These are phyloP conservation scores for Melanostigma gelatinosum DNA, from an alignment of 2,113 vertebrate genomes.

Conservation along the genomic window DNA sequence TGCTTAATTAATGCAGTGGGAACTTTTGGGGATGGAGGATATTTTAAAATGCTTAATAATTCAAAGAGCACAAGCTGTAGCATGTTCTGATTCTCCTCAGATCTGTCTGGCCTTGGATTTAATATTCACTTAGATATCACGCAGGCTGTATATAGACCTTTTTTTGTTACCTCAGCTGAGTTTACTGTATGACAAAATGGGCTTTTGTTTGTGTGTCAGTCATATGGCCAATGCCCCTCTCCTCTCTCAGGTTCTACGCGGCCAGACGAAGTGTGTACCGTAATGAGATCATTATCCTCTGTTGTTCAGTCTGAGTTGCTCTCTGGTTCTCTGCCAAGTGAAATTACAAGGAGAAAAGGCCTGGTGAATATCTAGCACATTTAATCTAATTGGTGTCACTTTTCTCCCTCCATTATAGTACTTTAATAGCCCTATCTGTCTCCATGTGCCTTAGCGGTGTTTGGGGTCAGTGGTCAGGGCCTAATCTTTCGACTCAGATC, in stretches of 20 bases:
- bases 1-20: slow-evolving; percentile 69
- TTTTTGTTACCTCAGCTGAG: slow-evolving; percentile 35
- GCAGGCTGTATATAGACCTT: neutral
- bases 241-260: slow-evolving; percentile 42
- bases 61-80: slow-evolving; percentile 64
- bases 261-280: slow-evolving; percentile 55
- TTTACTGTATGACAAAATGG: slow-evolving; percentile 29
- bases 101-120: slow-evolving; percentile 60
- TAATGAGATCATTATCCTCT: slow-evolving; percentile 83
- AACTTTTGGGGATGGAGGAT: slow-evolving; percentile 57
- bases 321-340: slow-evolving; percentile 71
- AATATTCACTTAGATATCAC: slow-evolving; percentile 66
- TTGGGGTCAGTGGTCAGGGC: slow-evolving; percentile 75
- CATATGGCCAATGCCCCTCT: slow-evolving; percentile 11
- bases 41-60: slow-evolving; percentile 76
- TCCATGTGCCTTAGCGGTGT: slow-evolving; percentile 71
- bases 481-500: slow-evolving; percentile 63
- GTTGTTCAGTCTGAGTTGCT: slow-evolving; percentile 70
- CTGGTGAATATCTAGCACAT: slow-evolving; percentile 76
- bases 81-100: slow-evolving; percentile 54
- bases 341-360: slow-evolving; percentile 72
- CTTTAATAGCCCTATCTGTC: slow-evolving; percentile 79
- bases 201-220: slow-evolving; percentile 50
- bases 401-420: slow-evolving; percentile 76
- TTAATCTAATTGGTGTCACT: slow-evolving; percentile 83